phyloP scores from a whole-genome alignment of 2,888 invertebrate genomes.

The Pterobdella sp. region DNA sequence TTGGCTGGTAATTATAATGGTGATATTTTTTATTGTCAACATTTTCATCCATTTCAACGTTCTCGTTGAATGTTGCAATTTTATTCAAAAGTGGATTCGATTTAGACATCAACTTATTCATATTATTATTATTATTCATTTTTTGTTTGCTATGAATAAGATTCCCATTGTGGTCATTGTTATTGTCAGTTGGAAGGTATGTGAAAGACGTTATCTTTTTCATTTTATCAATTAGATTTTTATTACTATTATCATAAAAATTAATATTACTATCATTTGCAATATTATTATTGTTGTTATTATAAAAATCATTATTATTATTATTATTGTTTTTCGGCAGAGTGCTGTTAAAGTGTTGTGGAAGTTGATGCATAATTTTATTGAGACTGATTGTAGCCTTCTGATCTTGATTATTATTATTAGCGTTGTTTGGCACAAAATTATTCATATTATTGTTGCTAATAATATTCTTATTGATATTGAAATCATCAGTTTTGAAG shows the following conservation, averaged over 20 bases:
- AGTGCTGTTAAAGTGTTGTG: not conserved
- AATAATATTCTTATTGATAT: not conserved
- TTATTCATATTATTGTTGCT: not conserved
- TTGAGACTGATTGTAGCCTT: not conserved
- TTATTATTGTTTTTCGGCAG: not conserved
- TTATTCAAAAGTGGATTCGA: slow-evolving; percentile 10
- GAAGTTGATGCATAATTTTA: not conserved
- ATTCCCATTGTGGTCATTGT: not conserved
- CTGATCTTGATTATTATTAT: not conserved
- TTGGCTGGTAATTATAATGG: too few relatives aligned
- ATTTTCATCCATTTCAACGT: too few relatives aligned
- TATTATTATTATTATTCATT: not conserved
- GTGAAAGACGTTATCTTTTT: not conserved
- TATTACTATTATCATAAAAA: not conserved
- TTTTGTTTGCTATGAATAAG: too few relatives aligned
- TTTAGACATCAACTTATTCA: not conserved
- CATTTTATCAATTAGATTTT: not conserved
- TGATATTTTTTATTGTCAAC: too few relatives aligned
- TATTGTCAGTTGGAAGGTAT: not conserved
- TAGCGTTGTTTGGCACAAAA: not conserved
- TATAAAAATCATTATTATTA: not conserved
- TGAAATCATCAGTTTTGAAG: not conserved
- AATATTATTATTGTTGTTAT: not conserved
- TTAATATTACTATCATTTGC: not conserved
- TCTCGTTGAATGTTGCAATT: too few relatives aligned